Percentiles rank a stretch among this genome's conserved stretches.
phyloP scores from a whole-genome alignment of 2,113 vertebrate genomes.

The Pantherophis guttatus region DNA sequence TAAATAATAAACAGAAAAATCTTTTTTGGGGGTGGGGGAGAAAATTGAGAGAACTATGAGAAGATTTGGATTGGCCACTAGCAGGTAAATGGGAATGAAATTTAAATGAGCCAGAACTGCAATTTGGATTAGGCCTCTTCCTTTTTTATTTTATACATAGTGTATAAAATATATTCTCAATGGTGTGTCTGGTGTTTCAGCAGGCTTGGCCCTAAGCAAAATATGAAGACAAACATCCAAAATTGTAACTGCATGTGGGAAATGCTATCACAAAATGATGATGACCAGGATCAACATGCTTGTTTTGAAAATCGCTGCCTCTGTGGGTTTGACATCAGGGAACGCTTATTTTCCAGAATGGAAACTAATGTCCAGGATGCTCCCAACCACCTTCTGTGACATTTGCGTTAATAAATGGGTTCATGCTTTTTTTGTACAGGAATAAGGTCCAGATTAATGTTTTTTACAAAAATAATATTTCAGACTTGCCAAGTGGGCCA shows the following conservation, averaged over 20 bases:
- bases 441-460: not conserved
- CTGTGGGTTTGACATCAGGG: not conserved
- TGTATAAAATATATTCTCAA: not conserved
- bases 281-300: not conserved
- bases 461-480: not conserved
- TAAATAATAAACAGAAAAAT: not conserved
- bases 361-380: not conserved
- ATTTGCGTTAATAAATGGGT: not conserved
- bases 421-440: not conserved
- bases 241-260: not conserved
- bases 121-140: not conserved
- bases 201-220: not conserved
- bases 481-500: not conserved
- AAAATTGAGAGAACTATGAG: not conserved
- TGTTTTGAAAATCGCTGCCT: not conserved
- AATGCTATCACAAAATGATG: not conserved
- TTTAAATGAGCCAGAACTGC: not conserved
- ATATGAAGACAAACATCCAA: not conserved
- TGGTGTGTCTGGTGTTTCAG: not conserved
- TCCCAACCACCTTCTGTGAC: not conserved
- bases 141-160: not conserved
- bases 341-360: not conserved
- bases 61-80: not conserved
- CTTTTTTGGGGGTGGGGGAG: not conserved
- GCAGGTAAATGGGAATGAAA: not conserved